A percentile compares a stretch with the other conserved stretches of the same genome.
Evolutionary conservation across 2,113 vertebrate genomes (phyloP).

Genomic region (Sylvilagus bachmani): DNA sequence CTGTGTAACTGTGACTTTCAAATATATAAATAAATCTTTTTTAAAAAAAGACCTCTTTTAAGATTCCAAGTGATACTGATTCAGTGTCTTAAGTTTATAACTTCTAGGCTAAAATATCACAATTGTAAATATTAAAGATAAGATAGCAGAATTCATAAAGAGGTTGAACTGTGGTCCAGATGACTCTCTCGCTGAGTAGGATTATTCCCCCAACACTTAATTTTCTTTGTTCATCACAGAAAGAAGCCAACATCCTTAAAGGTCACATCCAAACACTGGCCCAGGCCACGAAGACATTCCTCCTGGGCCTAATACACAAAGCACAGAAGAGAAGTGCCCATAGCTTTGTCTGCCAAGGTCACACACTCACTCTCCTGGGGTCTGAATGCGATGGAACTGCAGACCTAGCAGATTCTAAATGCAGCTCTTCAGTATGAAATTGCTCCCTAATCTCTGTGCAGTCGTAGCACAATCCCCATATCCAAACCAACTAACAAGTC

Average conservation of each 20-base stretch:
- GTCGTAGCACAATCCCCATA: neutral
- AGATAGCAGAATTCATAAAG: neutral
- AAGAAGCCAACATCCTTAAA: neutral
- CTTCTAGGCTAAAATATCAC: neutral
- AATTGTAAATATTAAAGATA: neutral
- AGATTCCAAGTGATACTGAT: neutral
- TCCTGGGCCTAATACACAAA: neutral
- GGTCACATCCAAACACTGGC: neutral
- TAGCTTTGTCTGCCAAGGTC: neutral
- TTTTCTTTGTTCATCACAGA: constrained; percentile 29
- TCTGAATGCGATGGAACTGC: neutral
- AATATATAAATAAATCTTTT: too few species aligned
- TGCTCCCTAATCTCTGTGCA: neutral
- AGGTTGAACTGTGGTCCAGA: neutral
- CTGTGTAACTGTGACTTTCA: too few species aligned
- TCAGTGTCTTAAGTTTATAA: neutral
- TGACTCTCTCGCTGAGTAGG: neutral
- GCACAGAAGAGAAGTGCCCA: neutral
- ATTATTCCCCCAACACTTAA: neutral
- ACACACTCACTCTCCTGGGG: neutral
- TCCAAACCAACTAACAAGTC: constrained; percentile 14
- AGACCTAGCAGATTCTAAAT: neutral
- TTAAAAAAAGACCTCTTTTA: neutral
- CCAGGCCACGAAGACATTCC: constrained; percentile 19
- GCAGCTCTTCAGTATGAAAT: neutral